These are phyloP conservation scores for Venturia canescens DNA, from an alignment of 1,140 invertebrate species.

Conservation along the genomic window DNA sequence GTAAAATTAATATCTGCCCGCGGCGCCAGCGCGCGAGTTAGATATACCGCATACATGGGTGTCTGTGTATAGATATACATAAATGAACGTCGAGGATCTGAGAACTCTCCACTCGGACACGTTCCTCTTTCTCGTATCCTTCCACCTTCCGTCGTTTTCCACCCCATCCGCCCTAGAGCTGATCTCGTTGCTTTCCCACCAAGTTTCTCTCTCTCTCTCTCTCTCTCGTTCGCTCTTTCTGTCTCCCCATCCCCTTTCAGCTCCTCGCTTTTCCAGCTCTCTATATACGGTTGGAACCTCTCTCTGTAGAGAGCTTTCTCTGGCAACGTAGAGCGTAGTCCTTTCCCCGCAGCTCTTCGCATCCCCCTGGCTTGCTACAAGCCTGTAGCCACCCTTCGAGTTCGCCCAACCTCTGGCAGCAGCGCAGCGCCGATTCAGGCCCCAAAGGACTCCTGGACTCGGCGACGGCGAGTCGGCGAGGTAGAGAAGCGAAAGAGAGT, in stretches of 20 bases:
- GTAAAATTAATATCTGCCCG: conserved; percentile 46
- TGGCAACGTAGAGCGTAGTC: conserved; percentile 4
- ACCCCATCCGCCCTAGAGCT: conserved; percentile 36
- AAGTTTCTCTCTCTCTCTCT: not conserved
- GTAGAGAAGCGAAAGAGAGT: conserved; percentile 32
- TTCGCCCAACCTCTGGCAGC: conserved; percentile 19
- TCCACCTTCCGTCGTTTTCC: conserved; percentile 40
- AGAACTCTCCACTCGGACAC: conserved; percentile 39
- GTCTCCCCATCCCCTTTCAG: not conserved
- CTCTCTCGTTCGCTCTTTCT: not conserved
- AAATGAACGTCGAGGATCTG: not conserved
- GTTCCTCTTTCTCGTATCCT: conserved; percentile 44
- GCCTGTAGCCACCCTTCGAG: conserved; percentile 32
- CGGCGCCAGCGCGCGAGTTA: conserved; percentile 26
- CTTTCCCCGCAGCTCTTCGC: conserved; percentile 41
- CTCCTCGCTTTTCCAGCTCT: conserved; percentile 35
- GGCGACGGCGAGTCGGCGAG: conserved; percentile 42
- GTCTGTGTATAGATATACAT: not conserved
- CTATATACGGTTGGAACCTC: conserved; percentile 28
- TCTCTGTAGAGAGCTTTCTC: conserved; percentile 33
- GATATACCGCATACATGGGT: not conserved
- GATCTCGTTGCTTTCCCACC: conserved; percentile 22
- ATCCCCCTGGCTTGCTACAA: not conserved
- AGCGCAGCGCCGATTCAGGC: conserved; percentile 47
- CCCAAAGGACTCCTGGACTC: conserved; percentile 52